Evolutionary conservation across 1,140 invertebrate genomes (phyloP), one percentile per base, ranked within the genome.

Genomic region (Watersipora subatra): DNA sequence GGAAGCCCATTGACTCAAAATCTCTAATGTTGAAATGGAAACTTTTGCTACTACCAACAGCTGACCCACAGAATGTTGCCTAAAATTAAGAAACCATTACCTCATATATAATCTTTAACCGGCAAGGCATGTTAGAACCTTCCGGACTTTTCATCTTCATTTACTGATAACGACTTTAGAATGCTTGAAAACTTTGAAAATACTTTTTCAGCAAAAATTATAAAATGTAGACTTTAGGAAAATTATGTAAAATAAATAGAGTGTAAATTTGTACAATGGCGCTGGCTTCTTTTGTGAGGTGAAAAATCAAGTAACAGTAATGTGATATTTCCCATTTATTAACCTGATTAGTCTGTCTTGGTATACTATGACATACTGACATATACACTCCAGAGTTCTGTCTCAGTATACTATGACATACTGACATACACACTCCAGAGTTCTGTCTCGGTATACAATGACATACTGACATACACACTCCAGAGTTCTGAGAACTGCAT

Each of bases 31-130:
- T 87, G 75, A 93, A 95, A 77, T 96, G 92, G n/a, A 88, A 92
- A 0, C 87, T 87, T 67, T 85, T 85, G 75, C 89, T 85, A 27
- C 80, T 77, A 24, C 80, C 79, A 27, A 81, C 57, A 2, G 86
- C 87, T 19, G 91, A 90, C 12, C 92, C 92, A 64, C 89, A 90
- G 80, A 94, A 91, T 0, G 91, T 93, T 1, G 91, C 90, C 76
- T 78, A 63, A 3, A 59, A 22, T 22, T n/a, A n/a, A n/a, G n/a
- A n/a, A 55, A 55, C 17, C 46, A 17, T 17, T 55, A 55, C 46
- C 46, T 55, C 46, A 55, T 22, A 22, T 17, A 22, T 55, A 22
- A 17, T 17, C 17, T 17, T 17, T 17, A 55, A 17, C 17, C 46
- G 46, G 46, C 17, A 55, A 22, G 17, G 46, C 17, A 17, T 22